Base-by-base conservation (phyloP, 2,888 invertebrate genomes). In the Cheilosia grossa region DNA sequence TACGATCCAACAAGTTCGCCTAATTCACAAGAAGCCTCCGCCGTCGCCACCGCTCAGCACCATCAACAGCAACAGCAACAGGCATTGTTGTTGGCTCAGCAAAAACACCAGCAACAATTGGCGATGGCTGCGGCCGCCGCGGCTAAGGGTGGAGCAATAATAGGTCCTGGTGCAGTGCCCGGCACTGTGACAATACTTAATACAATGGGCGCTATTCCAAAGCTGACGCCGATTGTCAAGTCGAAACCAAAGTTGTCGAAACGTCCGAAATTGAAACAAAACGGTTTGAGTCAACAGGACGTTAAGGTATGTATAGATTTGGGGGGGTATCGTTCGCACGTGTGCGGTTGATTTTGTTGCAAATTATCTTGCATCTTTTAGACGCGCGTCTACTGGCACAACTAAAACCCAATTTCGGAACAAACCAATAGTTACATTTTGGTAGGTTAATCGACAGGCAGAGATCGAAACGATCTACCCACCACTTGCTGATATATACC, bases 1-100 rank as follows among this genome's bases (percentile, higher is more conserved):
- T 94, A 93, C 89, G 94, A 94, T 90, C 94, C 94, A 44, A 93
- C 93, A 82, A 91, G 88, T 74, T 90, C 91, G 15, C 89, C 89
- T 33, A 88, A 87, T 33, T 88, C 90, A 58, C 90, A 91, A 87
- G 90, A 91, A 5, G 88, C 89, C 59, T 88, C 85, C 75, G 82
- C 86, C 37, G 79, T 54, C 47, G 85, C 59, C 61, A 87, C 78
- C 87, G 88, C 82, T 87, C 89, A 80, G 44, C 85, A 90, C 67
- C 88, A 89, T 37, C 91, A 91, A 74, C 91, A 91, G 87, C 89
- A 90, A 63, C 88, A 90, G 66, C 89, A 91, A 67, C 91, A 91
- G 81, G 89, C 89, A 4, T 87, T 89, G 59, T 74, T 80, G 58
- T 88, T 90, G 33, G 90, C 89, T 69, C 91, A 91, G 75, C 89